Conservation (phyloP, 2,797 vertebrate species). For the Oophaga sylvatica region DNA sequence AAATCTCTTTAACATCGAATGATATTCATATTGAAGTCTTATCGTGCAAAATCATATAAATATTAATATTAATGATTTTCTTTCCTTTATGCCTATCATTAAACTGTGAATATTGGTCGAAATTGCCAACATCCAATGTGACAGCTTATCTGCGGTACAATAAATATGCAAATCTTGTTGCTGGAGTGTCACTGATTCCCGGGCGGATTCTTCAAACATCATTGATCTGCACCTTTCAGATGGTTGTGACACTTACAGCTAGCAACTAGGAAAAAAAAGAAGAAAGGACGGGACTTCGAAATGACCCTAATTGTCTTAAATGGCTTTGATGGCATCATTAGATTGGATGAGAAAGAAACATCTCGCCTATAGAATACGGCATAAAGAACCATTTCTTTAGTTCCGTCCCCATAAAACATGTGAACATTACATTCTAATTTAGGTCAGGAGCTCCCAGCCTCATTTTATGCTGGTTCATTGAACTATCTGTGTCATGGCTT, state of each 20-base stretch:
- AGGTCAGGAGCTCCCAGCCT: conserved; percentile 35
- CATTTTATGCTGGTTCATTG: conserved; percentile 13
- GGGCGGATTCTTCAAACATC: conserved; percentile 72
- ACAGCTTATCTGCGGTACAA: conserved; percentile 80
- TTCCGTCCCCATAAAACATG: conserved; percentile 42
- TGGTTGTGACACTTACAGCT: conserved; percentile 71
- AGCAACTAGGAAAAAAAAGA: not conserved
- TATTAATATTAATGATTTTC: conserved; percentile 87
- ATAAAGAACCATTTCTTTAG: not conserved
- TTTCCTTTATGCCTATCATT: conserved; percentile 79
- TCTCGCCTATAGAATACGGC: not conserved
- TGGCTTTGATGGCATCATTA: conserved; percentile 1
- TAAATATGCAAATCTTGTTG: conserved; percentile 81
- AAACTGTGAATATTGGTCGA: conserved; percentile 79
- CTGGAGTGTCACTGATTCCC: conserved; percentile 74
- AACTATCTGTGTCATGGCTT: conserved; percentile 37
- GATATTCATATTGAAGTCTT: conserved; percentile 79
- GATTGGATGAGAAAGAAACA: not conserved
- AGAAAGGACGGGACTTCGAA: conserved; percentile 12
- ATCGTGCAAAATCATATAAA: conserved; percentile 82
- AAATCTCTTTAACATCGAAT: conserved; percentile 80
- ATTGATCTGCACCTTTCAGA: conserved; percentile 71
- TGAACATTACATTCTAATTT: conserved; percentile 43
- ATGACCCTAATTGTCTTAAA: conserved; percentile 44
- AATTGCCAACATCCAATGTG: conserved; percentile 83